These are phyloP conservation scores for Microdon myrmicae DNA, from an alignment of 2,888 invertebrate species.

Conservation along the genomic window DNA sequence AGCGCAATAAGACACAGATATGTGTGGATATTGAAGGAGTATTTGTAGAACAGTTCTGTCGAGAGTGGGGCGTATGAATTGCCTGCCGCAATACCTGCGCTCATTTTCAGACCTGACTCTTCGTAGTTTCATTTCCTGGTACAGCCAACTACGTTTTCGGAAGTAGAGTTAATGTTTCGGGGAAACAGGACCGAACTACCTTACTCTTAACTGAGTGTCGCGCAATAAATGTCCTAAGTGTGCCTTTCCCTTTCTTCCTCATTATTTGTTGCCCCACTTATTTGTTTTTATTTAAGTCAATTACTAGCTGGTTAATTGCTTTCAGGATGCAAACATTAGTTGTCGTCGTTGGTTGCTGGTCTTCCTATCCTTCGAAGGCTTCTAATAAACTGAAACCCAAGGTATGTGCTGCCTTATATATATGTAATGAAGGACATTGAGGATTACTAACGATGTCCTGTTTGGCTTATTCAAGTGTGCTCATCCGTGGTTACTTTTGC, in stretches of 20 bases:
- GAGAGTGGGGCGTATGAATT: too few species aligned
- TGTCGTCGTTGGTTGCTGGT: slow-evolving; percentile 29
- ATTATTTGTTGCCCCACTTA: slow-evolving; percentile 47
- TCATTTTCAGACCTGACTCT: background rate
- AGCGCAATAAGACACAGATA: slow-evolving; percentile 33
- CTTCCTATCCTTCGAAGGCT: slow-evolving; percentile 11
- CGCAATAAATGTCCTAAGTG: slow-evolving; percentile 26
- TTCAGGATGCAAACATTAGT: slow-evolving; percentile 53
- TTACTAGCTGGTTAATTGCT: slow-evolving; percentile 64
- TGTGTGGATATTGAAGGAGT: slow-evolving; percentile 37
- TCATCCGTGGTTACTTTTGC: slow-evolving; percentile 26
- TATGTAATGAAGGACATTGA: slow-evolving; percentile 38
- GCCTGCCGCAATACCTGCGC: too few species aligned
- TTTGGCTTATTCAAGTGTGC: slow-evolving; percentile 30
- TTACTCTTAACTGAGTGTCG: slow-evolving; percentile 5
- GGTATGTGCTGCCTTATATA: slow-evolving; percentile 28
- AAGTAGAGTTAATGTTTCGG: too few species aligned
- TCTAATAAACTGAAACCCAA: slow-evolving; percentile 5
- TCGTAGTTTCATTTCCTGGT: background rate
- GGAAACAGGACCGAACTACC: too few species aligned
- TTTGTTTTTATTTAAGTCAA: slow-evolving; percentile 63
- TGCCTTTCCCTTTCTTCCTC: slow-evolving; percentile 21
- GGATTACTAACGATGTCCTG: slow-evolving; percentile 34
- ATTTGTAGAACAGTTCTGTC: slow-evolving; percentile 40
- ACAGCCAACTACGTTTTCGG: too few species aligned